Evolutionary conservation across 2,797 vertebrate species (phyloP).

Genomic region (Leuciscus waleckii): DNA sequence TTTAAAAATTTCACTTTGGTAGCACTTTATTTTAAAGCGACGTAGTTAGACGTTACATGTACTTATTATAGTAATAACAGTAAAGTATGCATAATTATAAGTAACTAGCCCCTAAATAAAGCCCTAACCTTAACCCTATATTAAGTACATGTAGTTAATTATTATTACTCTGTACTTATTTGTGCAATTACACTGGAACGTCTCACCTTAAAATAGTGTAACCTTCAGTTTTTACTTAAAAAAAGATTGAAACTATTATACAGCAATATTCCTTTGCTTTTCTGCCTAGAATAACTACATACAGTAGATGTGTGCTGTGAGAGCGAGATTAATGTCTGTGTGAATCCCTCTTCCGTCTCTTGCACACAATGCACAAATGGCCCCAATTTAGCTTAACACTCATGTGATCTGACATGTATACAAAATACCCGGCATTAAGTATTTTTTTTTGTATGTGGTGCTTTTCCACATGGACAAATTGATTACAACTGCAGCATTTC

Average conservation of each 20-base stretch:
- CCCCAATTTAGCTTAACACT: conserved; percentile 76
- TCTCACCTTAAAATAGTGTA: background rate
- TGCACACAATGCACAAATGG: conserved; percentile 69
- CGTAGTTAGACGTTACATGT: background rate
- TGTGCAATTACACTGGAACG: background rate
- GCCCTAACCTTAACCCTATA: background rate
- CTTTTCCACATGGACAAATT: conserved; percentile 80
- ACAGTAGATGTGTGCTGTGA: conserved; percentile 14
- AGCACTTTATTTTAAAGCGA: background rate
- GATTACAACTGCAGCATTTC: conserved; percentile 67
- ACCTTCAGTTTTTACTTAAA: background rate
- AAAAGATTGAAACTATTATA: background rate
- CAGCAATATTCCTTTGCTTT: background rate
- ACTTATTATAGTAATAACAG: background rate
- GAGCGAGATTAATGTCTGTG: conserved; percentile 41
- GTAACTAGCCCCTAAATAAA: background rate
- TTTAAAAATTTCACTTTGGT: background rate
- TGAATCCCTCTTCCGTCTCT: conserved; percentile 49
- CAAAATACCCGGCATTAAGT: conserved; percentile 77
- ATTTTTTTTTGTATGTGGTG: conserved; percentile 76
- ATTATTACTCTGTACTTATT: background rate
- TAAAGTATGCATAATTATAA: background rate
- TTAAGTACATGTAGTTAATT: background rate
- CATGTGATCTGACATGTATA: conserved; percentile 80
- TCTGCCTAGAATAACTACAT: conserved; percentile 30